A percentile compares a stretch with the other conserved stretches of the same genome.
Conservation (phyloP, 2,888 invertebrate species). For the Homarus gammarus region DNA sequence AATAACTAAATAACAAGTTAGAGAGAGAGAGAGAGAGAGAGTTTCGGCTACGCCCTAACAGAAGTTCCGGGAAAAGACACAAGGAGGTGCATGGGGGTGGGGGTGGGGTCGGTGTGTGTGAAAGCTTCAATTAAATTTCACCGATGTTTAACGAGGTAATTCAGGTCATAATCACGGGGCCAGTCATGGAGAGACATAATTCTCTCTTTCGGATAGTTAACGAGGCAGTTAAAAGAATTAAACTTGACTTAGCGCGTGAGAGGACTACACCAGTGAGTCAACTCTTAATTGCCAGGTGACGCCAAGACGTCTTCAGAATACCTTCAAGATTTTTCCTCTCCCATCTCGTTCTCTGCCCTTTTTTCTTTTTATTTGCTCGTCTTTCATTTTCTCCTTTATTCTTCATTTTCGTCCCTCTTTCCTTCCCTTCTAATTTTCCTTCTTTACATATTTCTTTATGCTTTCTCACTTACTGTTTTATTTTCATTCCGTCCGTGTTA, state of each 20-base stretch:
- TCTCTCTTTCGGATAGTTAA: not conserved
- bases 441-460: not conserved
- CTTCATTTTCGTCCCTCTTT: not conserved
- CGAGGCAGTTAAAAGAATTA: conserved; percentile 4
- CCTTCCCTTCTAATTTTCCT: not conserved
- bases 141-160: not conserved
- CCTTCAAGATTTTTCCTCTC: not conserved
- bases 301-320: not conserved
- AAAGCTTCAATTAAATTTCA: not conserved
- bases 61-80: too few species aligned
- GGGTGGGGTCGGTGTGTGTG: too few species aligned
- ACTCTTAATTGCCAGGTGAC: not conserved
- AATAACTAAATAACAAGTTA: too few species aligned
- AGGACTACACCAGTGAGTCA: not conserved
- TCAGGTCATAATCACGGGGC: not conserved
- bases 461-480: not conserved
- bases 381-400: not conserved
- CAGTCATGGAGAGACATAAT: not conserved
- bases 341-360: not conserved
- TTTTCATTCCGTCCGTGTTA: too few species aligned
- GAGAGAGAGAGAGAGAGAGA: too few species aligned
- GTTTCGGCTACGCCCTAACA: too few species aligned
- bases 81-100: too few species aligned
- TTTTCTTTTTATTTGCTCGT: not conserved
- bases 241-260: not conserved